Conservation (phyloP, 2,797 vertebrate genomes). For the Orestias chungarensis region DNA sequence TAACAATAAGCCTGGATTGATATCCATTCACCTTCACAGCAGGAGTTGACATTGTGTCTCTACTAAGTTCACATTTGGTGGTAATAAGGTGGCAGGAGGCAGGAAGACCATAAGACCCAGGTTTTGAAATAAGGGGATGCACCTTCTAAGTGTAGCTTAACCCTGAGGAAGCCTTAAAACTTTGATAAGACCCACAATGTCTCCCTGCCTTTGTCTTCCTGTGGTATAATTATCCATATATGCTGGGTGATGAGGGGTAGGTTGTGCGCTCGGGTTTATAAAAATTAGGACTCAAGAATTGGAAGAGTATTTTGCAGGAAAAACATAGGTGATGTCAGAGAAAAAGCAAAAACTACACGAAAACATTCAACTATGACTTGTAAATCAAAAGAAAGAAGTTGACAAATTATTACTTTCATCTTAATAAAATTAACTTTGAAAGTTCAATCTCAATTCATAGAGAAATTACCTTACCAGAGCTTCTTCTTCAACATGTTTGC, state of each 20-base stretch:
- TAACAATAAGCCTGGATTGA: constrained; percentile 69
- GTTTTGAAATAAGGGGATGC: constrained; percentile 49
- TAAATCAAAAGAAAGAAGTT: too few relatives aligned
- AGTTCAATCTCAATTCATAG: too few relatives aligned
- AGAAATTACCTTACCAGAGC: neutral
- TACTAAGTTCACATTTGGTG: constrained; percentile 23
- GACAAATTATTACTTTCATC: too few relatives aligned
- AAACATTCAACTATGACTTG: too few relatives aligned
- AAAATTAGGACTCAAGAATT: constrained; percentile 2
- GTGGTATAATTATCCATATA: constrained; percentile 40
- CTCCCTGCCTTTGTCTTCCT: constrained; percentile 35
- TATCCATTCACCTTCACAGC: constrained; percentile 65
- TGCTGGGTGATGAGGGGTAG: constrained; percentile 5
- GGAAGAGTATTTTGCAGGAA: constrained; percentile 14
- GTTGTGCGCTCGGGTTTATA: constrained; percentile 7
- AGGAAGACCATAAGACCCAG: constrained; percentile 58
- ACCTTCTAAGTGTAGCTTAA: constrained; percentile 60
- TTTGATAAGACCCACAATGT: constrained; percentile 24
- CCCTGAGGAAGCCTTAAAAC: constrained; percentile 44
- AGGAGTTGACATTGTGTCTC: constrained; percentile 44
- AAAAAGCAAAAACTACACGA: constrained; percentile 3
- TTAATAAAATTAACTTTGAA: too few relatives aligned
- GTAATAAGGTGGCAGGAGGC: constrained; percentile 52
- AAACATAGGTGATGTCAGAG: neutral
- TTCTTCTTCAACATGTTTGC: neutral